Percentiles rank a stretch among this genome's conserved stretches.
Evolutionary conservation across 2,797 vertebrate species (phyloP).

Genomic region (Xenops minutus): DNA sequence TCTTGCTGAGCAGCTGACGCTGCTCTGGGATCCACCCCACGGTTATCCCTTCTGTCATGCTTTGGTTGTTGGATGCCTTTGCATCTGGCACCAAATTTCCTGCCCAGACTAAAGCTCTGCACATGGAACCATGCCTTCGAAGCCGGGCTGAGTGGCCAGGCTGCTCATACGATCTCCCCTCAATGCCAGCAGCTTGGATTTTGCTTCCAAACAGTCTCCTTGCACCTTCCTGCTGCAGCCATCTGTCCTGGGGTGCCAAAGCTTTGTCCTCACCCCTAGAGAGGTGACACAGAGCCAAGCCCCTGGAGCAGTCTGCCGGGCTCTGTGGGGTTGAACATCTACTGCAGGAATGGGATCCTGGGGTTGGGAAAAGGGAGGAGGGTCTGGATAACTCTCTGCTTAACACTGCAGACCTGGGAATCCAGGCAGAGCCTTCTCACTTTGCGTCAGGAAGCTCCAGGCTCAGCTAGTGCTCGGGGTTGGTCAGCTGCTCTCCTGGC

Average conservation of each 20-base stretch:
- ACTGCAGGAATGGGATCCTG: accelerated
- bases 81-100: conserved; percentile 43
- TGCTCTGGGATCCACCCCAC: conserved; percentile 23
- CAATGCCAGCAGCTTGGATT: background rate
- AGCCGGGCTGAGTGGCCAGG: conserved; percentile 60
- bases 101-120: conserved; percentile 28
- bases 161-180: background rate
- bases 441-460: background rate
- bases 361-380: background rate
- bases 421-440: background rate
- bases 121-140: conserved; percentile 35
- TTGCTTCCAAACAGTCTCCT: background rate
- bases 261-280: background rate
- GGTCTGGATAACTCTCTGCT: background rate
- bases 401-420: background rate
- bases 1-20: conserved; percentile 7
- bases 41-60: conserved; percentile 42
- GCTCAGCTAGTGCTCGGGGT: accelerated
- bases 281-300: background rate
- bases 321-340: background rate
- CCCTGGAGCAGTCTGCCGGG: accelerated
- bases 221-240: background rate
- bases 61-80: conserved; percentile 42
- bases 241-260: background rate
- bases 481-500: background rate